Conservation (phyloP, 2,113 vertebrate species). For the Macrotis lagotis region DNA sequence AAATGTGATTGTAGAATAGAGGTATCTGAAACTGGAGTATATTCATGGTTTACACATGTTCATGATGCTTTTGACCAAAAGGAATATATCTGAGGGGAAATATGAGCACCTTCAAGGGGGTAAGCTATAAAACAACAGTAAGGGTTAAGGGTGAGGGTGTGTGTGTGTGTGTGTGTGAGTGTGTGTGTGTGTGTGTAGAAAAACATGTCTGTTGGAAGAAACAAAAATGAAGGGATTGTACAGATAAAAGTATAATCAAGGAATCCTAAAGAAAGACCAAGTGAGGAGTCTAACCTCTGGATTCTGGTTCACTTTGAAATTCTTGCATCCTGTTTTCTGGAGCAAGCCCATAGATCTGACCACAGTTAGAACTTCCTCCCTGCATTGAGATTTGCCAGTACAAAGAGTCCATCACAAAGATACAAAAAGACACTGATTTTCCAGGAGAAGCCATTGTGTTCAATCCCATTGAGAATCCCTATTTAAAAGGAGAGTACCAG, state of each 20-base stretch:
- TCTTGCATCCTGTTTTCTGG: background rate
- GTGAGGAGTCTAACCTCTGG: background rate
- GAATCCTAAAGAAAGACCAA: background rate
- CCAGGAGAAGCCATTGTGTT: constrained; percentile 4
- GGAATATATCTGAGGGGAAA: background rate
- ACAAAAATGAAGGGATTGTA: background rate
- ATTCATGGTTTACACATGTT: background rate
- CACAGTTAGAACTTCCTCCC: background rate
- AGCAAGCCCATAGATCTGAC: background rate
- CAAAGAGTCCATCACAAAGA: background rate
- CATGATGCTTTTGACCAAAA: constrained; percentile 2
- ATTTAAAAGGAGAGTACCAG: background rate
- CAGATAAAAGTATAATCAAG: background rate
- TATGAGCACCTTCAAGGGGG: background rate
- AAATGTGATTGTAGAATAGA: background rate
- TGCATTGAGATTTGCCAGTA: background rate
- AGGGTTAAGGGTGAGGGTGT: background rate
- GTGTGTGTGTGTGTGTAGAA: background rate
- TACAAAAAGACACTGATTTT: background rate
- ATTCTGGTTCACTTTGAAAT: background rate
- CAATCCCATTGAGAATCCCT: constrained; percentile 1
- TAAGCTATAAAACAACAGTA: background rate
- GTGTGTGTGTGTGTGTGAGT: background rate
- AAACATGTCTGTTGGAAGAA: background rate
- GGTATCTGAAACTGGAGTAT: background rate